Percentiles rank a stretch among this genome's conserved stretches.
These are phyloP conservation scores for Orientallactaga sibirica DNA, from an alignment of 2,797 vertebrate species.

Conservation along the genomic window DNA sequence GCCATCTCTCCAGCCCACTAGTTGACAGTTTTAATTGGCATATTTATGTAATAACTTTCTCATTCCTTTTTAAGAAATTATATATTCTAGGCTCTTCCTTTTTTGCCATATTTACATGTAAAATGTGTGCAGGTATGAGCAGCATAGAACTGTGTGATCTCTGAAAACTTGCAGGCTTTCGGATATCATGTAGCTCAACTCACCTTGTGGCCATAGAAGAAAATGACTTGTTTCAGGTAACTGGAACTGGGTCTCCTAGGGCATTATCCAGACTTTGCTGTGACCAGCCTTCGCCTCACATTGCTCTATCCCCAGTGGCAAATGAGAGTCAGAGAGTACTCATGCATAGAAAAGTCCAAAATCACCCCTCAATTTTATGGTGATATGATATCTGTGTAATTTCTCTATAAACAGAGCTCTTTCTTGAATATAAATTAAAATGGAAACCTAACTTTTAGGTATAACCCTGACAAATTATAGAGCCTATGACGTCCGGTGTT, in stretches of 20 bases:
- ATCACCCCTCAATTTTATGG: not conserved
- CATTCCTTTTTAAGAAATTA: slow-evolving; percentile 34
- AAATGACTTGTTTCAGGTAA: not conserved
- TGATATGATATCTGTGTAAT: slow-evolving; percentile 10
- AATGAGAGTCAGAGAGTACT: not conserved
- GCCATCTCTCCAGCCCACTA: not conserved
- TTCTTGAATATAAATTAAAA: slow-evolving; percentile 24
- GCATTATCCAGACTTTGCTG: not conserved
- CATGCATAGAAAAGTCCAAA: slow-evolving; percentile 5
- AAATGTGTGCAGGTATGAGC: not conserved
- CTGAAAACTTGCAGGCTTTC: not conserved
- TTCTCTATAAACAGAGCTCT: slow-evolving; percentile 28
- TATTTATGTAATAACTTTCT: not conserved
- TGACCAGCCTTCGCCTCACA: not conserved
- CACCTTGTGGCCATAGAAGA: not conserved
- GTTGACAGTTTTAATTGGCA: not conserved
- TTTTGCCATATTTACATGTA: not conserved
- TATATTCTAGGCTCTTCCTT: not conserved
- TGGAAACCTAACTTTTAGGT: slow-evolving; percentile 73
- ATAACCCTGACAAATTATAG: slow-evolving; percentile 85
- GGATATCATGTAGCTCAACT: not conserved
- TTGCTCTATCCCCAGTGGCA: not conserved
- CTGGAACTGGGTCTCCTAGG: not conserved
- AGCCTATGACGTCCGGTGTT: not conserved
- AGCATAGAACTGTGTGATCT: not conserved